A percentile compares a stretch with the other conserved stretches of the same genome.
phyloP scores from a whole-genome alignment of 2,113 vertebrate genomes.

The Danionella cerebrum region DNA sequence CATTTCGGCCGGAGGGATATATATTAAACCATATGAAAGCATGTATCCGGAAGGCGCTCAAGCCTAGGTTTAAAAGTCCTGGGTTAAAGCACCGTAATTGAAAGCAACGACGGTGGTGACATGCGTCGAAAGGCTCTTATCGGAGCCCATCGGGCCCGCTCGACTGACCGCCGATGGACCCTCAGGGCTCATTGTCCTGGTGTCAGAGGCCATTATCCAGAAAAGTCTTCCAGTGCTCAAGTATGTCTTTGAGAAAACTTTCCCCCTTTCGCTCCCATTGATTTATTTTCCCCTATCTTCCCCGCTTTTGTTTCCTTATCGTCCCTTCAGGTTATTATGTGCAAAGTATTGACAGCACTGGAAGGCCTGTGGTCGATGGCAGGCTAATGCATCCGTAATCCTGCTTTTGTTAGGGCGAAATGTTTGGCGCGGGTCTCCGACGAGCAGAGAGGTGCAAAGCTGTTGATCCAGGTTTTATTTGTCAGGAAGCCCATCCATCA shows the following conservation, averaged over 20 bases:
- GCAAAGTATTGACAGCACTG: constrained; percentile 94
- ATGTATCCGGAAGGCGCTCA: constrained; percentile 18
- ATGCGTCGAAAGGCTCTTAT: constrained; percentile 6
- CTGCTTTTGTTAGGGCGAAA: constrained; percentile 92
- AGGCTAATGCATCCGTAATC: constrained; percentile 99
- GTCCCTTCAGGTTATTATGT: constrained; percentile 97
- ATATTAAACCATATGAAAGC: constrained; percentile 15
- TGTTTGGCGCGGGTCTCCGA: constrained; percentile 84
- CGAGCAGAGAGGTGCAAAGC: constrained; percentile 82
- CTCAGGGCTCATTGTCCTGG: constrained; percentile 63
- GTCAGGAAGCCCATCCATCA: constrained; percentile 97
- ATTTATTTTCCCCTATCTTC: constrained; percentile 79
- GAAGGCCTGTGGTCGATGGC: constrained; percentile 84
- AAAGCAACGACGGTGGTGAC: constrained; percentile 21
- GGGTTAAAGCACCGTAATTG: constrained; percentile 37
- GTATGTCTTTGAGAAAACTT: constrained; percentile 39
- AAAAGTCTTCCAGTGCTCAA: constrained; percentile 15
- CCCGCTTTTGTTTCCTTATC: constrained; percentile 98
- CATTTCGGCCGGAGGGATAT: too few relatives aligned
- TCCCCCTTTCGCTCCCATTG: constrained; percentile 62
- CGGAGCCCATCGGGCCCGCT: constrained; percentile 15
- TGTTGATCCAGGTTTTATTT: constrained; percentile 95
- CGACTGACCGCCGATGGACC: constrained; percentile 59
- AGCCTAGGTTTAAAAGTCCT: constrained; percentile 20
- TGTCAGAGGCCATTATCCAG: constrained; percentile 71